Conservation (phyloP, 1,140 invertebrate genomes). For the Pristionchus pacificus region DNA sequence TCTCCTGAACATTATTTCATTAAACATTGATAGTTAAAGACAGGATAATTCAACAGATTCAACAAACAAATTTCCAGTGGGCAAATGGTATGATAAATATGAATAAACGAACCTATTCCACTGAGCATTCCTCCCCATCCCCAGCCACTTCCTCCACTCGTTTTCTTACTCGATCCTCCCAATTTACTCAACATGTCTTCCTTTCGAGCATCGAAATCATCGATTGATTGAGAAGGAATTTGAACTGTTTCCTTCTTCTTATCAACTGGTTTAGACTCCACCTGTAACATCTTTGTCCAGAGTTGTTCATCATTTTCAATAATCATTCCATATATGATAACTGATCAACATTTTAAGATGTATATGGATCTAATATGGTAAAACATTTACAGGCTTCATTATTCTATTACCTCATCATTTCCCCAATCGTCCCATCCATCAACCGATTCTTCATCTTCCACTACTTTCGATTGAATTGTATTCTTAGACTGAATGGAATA, state of each 20-base stretch:
- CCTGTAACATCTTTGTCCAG: background rate
- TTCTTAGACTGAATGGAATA: background rate
- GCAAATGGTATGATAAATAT: background rate
- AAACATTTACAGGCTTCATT: no score
- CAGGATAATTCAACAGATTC: background rate
- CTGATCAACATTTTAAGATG: no score
- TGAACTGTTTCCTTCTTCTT: constrained; percentile 1
- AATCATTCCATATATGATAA: constrained; percentile 2
- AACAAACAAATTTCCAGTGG: background rate
- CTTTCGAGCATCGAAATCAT: background rate
- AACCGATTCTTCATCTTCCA: constrained; percentile 12
- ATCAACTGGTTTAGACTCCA: constrained; percentile 18
- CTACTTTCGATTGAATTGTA: constrained; percentile 7
- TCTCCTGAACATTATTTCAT: constrained; percentile 37
- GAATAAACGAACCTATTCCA: constrained; percentile 35
- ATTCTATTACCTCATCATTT: no score
- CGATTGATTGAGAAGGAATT: background rate
- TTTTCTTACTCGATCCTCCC: background rate
- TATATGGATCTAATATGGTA: no score
- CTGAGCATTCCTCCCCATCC: constrained; percentile 44
- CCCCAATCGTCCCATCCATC: constrained; percentile 28
- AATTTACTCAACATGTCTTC: background rate
- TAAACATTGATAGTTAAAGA: constrained; percentile 11
- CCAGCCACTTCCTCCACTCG: constrained; percentile 18
- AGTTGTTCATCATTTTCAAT: background rate